Evolutionary conservation across 2,113 vertebrate species (phyloP).

Genomic region (Micronycteris hirsuta): DNA sequence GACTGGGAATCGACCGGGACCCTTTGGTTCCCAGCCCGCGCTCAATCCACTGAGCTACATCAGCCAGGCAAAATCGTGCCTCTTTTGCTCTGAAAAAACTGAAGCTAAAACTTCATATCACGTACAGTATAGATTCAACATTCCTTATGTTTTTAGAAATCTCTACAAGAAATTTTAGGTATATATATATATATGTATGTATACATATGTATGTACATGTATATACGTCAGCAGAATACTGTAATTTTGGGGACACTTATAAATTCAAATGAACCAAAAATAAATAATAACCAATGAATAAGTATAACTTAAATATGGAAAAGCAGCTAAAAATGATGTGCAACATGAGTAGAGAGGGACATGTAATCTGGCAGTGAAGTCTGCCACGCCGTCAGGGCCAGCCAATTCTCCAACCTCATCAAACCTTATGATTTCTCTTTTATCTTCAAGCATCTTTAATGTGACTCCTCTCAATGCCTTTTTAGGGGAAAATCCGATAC

Average conservation of each 20-base stretch:
- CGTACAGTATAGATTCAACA: background rate
- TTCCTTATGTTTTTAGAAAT: background rate
- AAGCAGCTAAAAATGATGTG: background rate
- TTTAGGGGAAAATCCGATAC: background rate
- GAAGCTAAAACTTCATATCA: background rate
- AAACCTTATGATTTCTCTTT: constrained; percentile 14
- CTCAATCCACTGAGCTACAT: no score
- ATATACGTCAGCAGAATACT: background rate
- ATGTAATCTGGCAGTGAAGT: background rate
- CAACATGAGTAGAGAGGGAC: background rate
- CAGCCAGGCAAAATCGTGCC: background rate
- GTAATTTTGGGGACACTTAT: background rate
- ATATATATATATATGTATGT: background rate
- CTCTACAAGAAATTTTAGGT: constrained; percentile 13
- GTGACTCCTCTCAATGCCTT: background rate
- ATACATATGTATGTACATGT: no score
- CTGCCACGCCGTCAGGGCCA: no score
- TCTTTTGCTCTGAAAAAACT: background rate
- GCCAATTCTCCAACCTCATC: background rate
- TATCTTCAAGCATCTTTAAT: background rate
- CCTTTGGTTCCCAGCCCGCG: no score
- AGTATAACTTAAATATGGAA: background rate
- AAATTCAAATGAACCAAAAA: constrained; percentile 23
- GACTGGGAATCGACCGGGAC: no score
- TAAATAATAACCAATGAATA: background rate